Conservation (phyloP, 2,797 vertebrate species). For the Eleutherodactylus coqui region DNA sequence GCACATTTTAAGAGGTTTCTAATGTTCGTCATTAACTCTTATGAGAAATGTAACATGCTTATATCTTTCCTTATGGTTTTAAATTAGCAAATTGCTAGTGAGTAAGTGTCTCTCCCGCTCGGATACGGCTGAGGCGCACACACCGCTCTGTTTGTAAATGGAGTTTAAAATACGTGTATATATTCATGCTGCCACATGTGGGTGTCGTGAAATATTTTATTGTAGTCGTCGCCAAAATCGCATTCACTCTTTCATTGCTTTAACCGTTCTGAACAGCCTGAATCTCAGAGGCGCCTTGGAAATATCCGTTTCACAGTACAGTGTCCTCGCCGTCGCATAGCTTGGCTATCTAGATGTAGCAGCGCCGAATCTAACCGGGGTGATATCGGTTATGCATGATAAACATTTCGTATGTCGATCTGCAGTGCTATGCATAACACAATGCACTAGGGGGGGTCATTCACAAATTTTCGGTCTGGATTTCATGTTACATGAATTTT, state of each 20-base stretch:
- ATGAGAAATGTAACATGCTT: constrained; percentile 61
- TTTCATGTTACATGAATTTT: no score
- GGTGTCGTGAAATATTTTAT: constrained; percentile 50
- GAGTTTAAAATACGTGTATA: constrained; percentile 57
- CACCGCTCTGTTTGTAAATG: constrained; percentile 54
- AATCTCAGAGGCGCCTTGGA: background rate
- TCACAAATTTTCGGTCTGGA: no score
- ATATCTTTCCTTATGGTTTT: constrained; percentile 39
- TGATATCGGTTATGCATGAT: no score
- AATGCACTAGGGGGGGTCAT: no score
- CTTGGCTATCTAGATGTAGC: background rate
- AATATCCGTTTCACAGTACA: background rate
- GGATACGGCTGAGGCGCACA: constrained; percentile 24
- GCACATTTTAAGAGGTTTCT: constrained; percentile 51
- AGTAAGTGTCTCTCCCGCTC: constrained; percentile 28
- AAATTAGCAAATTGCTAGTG: constrained; percentile 30
- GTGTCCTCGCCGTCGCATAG: background rate
- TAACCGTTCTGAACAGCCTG: background rate
- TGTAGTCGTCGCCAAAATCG: constrained; percentile 35
- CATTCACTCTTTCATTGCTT: constrained; percentile 47
- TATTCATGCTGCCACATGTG: constrained; percentile 49
- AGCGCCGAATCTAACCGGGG: background rate
- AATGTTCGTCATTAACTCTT: constrained; percentile 64
- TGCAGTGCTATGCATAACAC: no score
- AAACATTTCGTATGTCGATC: no score